phyloP scores from a whole-genome alignment of 2,888 invertebrate genomes.

The Hanleya hanleyi region DNA sequence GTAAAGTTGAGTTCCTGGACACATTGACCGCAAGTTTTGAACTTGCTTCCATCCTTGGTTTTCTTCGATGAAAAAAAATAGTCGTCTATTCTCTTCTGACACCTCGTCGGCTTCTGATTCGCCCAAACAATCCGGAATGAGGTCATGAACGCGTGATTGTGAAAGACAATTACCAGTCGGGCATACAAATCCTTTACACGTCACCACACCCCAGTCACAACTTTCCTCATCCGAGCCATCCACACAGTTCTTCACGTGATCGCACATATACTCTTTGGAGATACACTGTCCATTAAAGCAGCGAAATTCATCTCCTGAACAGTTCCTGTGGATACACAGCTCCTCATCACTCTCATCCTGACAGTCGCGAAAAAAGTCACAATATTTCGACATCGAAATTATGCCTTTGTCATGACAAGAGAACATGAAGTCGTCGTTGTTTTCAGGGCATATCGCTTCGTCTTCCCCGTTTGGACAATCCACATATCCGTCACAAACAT shows the following conservation, averaged over 20 bases:
- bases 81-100: background rate
- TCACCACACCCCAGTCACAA: background rate
- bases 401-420: background rate
- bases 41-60: no score
- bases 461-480: constrained; percentile 2
- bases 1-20: background rate
- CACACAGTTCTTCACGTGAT: background rate
- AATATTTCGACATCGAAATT: background rate
- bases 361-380: background rate
- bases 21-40: background rate
- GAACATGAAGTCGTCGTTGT: background rate
- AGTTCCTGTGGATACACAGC: background rate
- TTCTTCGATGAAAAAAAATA: background rate
- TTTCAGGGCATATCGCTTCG: background rate
- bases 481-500: background rate
- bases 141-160: background rate
- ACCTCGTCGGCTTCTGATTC: background rate
- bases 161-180: background rate
- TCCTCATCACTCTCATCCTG: background rate
- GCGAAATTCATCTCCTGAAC: background rate
- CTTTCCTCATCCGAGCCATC: background rate
- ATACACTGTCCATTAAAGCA: background rate
- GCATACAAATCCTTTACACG: background rate
- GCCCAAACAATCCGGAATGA: background rate
- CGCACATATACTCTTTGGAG: background rate